These are phyloP conservation scores for Paramisgurnus dabryanus DNA, from an alignment of 2,113 vertebrate species.

Conservation along the genomic window DNA sequence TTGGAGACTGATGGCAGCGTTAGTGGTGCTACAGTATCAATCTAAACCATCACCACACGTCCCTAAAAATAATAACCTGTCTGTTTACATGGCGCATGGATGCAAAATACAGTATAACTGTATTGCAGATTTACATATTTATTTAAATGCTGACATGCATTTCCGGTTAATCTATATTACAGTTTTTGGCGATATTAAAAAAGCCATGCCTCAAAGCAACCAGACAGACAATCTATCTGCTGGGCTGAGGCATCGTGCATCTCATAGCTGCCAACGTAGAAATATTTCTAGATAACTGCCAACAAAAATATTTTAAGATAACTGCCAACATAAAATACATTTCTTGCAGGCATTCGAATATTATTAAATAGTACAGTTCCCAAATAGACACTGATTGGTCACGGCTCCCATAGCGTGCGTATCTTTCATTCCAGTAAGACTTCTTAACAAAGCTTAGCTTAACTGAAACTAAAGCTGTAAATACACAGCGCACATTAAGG, in stretches of 20 bases:
- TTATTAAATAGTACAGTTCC: slow-evolving; percentile 18
- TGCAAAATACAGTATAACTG: slow-evolving; percentile 8
- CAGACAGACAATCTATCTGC: slow-evolving; percentile 4
- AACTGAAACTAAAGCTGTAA: slow-evolving; percentile 22
- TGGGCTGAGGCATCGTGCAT: slow-evolving; percentile 21
- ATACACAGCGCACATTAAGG: slow-evolving; percentile 29
- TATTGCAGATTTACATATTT: slow-evolving; percentile 14
- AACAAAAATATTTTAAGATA: neutral
- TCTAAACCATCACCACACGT: slow-evolving; percentile 17
- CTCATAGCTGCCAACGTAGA: neutral
- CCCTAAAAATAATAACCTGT: slow-evolving; percentile 28
- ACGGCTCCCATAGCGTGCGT: neutral
- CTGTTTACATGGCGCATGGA: slow-evolving; percentile 15
- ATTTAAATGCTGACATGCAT: slow-evolving; percentile 33
- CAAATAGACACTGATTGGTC: slow-evolving; percentile 31
- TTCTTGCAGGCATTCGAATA: slow-evolving; percentile 29
- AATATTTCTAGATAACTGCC: too few species aligned
- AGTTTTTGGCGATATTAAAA: slow-evolving; percentile 33
- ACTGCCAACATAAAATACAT: slow-evolving; percentile 24
- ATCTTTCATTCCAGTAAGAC: slow-evolving; percentile 4
- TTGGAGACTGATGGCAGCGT: neutral
- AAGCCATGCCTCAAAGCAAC: neutral
- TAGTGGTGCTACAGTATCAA: slow-evolving; percentile 12
- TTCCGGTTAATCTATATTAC: slow-evolving; percentile 42
- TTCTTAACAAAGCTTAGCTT: slow-evolving; percentile 48